Conservation (phyloP, 2,113 vertebrate species). For the Zosterops japonicus region DNA sequence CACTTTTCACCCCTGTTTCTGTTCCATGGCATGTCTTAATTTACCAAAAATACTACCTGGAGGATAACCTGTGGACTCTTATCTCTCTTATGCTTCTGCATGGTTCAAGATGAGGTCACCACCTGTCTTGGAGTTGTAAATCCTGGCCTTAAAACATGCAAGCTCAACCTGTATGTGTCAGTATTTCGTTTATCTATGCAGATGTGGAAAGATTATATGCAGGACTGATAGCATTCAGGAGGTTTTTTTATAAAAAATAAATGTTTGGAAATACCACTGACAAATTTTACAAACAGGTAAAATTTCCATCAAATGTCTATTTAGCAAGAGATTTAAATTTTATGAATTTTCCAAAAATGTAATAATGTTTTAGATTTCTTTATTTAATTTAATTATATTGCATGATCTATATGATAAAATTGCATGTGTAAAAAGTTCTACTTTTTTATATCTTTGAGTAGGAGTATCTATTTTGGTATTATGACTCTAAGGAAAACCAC, state of each 20-base stretch:
- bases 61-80: background rate
- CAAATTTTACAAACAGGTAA: background rate
- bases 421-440: background rate
- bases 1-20: background rate
- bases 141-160: background rate
- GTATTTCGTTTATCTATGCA: background rate
- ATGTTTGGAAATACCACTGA: background rate
- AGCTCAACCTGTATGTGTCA: background rate
- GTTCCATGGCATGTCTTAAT: background rate
- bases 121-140: background rate
- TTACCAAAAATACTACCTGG: background rate
- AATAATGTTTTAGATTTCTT: background rate
- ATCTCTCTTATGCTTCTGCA: background rate
- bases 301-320: background rate
- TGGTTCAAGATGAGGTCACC: background rate
- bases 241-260: background rate
- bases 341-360: background rate
- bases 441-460: background rate
- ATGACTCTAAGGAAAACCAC: background rate
- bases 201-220: background rate
- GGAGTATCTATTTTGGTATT: background rate
- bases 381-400: background rate
- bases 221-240: background rate
- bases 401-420: background rate
- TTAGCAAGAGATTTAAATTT: background rate